Conservation (phyloP, 1,140 invertebrate genomes). For the Oncopodura yosiiana region DNA sequence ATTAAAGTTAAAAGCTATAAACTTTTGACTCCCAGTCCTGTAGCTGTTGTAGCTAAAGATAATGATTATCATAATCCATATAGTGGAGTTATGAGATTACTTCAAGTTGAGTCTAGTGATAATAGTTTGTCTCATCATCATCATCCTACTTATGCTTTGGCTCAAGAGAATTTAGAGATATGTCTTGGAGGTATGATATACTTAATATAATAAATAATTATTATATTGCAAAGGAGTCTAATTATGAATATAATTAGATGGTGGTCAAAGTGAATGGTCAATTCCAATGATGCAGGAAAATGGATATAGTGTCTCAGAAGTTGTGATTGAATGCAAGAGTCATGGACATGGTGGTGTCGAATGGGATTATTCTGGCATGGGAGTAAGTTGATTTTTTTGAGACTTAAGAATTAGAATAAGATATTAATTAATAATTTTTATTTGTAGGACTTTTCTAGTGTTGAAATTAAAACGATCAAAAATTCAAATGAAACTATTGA, state of each 20-base stretch:
- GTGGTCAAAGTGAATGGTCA: constrained; percentile 7
- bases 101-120: background rate
- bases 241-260: too few species aligned
- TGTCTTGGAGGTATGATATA: constrained; percentile 13
- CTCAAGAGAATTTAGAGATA: constrained; percentile 7
- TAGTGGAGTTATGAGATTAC: background rate
- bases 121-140: background rate
- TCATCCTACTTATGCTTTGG: constrained; percentile 4
- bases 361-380: constrained; percentile 20
- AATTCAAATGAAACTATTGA: constrained; percentile 1
- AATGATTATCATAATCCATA: too few species aligned
- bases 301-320: background rate
- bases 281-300: constrained; percentile 11
- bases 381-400: constrained; percentile 5
- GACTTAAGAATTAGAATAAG: too few species aligned
- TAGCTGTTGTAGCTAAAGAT: too few species aligned
- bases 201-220: too few species aligned
- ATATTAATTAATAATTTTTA: background rate
- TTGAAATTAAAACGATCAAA: background rate
- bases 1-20: constrained; percentile 18
- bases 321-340: constrained; percentile 14
- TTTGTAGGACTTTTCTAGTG: background rate
- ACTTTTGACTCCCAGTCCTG: too few species aligned
- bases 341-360: constrained; percentile 15
- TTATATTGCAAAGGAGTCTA: too few species aligned